Percentiles rank a stretch among this genome's conserved stretches.
Conservation (phyloP, 2,113 vertebrate species). For the Boleophthalmus pectinirostris region DNA sequence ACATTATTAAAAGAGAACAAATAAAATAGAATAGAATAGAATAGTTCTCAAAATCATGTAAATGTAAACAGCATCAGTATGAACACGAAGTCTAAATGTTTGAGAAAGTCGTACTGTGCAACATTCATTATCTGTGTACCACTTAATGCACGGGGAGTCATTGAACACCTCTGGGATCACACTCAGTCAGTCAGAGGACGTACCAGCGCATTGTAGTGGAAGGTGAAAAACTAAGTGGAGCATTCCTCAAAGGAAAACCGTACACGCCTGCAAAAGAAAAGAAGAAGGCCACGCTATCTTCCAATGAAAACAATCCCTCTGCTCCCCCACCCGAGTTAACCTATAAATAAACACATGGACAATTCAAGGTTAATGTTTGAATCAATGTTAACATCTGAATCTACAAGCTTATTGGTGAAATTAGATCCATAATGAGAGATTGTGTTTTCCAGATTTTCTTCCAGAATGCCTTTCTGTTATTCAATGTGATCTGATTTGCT, state of each 20-base stretch:
- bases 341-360: not conserved
- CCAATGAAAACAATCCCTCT: not conserved
- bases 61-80: too few species aligned
- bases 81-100: not conserved
- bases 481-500: too few species aligned
- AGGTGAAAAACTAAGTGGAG: slow-evolving; percentile 5
- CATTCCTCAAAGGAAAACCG: slow-evolving; percentile 1
- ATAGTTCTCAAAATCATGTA: too few species aligned
- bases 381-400: not conserved
- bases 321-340: not conserved
- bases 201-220: not conserved
- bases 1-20: too few species aligned
- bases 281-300: not conserved
- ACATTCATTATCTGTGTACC: not conserved
- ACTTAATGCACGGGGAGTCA: not conserved
- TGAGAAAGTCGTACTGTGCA: not conserved
- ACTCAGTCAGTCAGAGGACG: not conserved
- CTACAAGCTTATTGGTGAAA: too few species aligned
- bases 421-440: not conserved
- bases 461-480: too few species aligned
- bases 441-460: not conserved
- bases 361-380: not conserved
- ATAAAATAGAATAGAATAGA: too few species aligned
- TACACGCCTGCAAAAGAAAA: not conserved
- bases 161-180: not conserved